Evolutionary conservation across 2,113 vertebrate genomes (phyloP).

Genomic region (Cyrtonyx montezumae): DNA sequence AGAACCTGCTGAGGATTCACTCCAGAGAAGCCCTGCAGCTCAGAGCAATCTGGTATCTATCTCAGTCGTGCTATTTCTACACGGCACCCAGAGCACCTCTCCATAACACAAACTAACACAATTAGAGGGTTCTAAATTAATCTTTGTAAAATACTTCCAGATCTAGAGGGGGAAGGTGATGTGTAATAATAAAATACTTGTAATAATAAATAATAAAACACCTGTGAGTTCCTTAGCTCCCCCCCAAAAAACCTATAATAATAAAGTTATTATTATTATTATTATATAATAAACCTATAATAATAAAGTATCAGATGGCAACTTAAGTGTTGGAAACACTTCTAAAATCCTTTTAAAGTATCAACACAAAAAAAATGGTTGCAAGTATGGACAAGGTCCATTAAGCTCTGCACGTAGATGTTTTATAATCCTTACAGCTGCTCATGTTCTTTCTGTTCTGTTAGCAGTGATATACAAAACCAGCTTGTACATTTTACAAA

Average conservation of each 20-base stretch:
- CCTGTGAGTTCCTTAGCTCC: background rate
- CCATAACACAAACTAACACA: background rate
- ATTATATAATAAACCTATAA: no score
- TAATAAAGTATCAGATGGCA: background rate
- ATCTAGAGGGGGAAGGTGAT: background rate
- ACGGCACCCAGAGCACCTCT: background rate
- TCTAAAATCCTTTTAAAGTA: background rate
- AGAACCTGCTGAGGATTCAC: background rate
- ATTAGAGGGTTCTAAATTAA: background rate
- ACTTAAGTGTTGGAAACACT: background rate
- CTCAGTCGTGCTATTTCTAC: background rate
- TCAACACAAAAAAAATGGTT: background rate
- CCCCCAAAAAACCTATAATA: background rate
- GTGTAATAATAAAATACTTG: background rate
- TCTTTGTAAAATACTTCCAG: background rate
- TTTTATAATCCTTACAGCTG: background rate
- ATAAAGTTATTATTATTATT: no score
- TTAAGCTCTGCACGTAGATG: fast-evolving
- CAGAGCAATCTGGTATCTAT: fast-evolving
- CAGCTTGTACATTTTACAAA: background rate
- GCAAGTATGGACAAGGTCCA: background rate
- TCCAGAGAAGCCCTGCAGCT: background rate
- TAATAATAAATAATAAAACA: background rate
- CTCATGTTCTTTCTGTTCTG: fast-evolving
- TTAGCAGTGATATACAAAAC: background rate